Percentiles rank a stretch among this genome's conserved stretches.
Evolutionary conservation across 2,797 vertebrate genomes (phyloP).

Genomic region (Pseudochirops corinnae): DNA sequence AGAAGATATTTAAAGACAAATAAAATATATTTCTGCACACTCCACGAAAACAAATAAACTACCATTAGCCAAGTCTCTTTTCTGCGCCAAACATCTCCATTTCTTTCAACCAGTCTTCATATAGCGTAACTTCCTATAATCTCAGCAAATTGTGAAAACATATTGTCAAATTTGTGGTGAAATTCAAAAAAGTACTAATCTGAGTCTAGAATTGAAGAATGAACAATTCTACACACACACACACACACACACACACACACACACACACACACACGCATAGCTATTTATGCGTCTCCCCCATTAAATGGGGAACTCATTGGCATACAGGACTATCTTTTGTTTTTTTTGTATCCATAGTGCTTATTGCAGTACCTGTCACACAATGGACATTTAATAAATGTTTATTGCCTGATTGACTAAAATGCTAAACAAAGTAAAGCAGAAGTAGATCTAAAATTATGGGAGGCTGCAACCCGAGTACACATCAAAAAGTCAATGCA

Average conservation of each 20-base stretch:
- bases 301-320: neutral
- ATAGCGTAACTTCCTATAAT: neutral
- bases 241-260: too few relatives aligned
- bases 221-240: neutral
- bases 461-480: conserved; percentile 14
- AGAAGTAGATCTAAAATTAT: neutral
- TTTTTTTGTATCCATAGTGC: too few relatives aligned
- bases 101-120: neutral
- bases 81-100: neutral
- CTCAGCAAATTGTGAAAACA: neutral
- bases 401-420: neutral
- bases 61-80: neutral
- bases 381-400: too few relatives aligned
- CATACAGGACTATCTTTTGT: neutral
- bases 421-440: neutral
- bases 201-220: neutral
- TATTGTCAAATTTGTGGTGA: neutral
- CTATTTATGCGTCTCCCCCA: neutral
- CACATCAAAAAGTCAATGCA: conserved; percentile 61
- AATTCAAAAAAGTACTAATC: neutral
- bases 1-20: neutral
- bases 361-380: too few relatives aligned
- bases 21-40: neutral
- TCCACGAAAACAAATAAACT: neutral
- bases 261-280: too few relatives aligned